Evolutionary conservation across 2,888 invertebrate species (phyloP), one percentile per base, ranked within the genome.

Genomic region (Andrena fulva): DNA sequence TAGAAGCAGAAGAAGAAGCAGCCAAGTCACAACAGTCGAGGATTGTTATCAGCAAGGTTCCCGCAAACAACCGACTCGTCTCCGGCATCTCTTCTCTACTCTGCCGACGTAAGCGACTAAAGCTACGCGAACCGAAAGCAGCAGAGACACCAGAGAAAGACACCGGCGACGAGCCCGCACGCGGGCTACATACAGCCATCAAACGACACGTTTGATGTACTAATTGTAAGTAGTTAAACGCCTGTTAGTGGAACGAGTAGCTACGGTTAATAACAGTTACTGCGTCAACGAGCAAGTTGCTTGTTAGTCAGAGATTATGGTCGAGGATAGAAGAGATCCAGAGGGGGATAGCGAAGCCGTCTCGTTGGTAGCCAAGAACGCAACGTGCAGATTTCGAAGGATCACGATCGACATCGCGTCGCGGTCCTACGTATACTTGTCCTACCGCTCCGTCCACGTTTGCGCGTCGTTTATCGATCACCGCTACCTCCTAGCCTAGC

Each of bases 211-310:
- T 35, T 62, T 16, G 42, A 42, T 27, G 12, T 16, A 16, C 0
- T 24, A 10, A 20, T 10, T 27, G 42, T 6, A 42, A 42, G 12
- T 42, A 42, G 42, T 12, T 16, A 42, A 42, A 42, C 42, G 2
- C 20, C 60, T 10, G 67, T 74, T 78, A 78, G 74, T 56, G 10
- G 52, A n/a, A 31, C 62, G 60, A 67, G 8, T 35, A 29, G 12
- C 10, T 12, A 27, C 27, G 27, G 24, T 77, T 77, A 77, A 31
- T 54, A 29, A 42, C 42, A 66, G 77, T 70, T 78, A 74, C 62
- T 60, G 77, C 48, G 68, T 68, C 56, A 56, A 71, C 72, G 48
- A 33, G 27, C 29, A n/a, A n/a, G 63, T 75, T 68, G 33, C n/a
- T 52, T 42, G 42, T 12, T 24, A 50, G 50, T 64, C 62, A 67